Evolutionary conservation across 2,797 vertebrate genomes (phyloP).

Genomic region (Falco biarmicus): DNA sequence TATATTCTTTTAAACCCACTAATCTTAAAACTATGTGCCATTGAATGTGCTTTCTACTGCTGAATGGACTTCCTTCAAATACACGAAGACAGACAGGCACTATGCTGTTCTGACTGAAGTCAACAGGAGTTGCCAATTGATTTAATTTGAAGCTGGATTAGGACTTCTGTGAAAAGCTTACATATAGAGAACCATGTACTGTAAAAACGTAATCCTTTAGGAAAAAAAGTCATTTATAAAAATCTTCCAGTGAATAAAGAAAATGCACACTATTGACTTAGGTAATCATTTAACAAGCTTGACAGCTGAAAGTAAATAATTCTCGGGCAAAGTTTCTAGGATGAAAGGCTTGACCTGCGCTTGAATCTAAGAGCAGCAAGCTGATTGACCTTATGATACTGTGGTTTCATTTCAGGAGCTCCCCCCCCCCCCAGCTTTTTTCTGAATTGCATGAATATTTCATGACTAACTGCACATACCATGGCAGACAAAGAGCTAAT

Average conservation of each 20-base stretch:
- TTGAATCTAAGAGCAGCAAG: neutral
- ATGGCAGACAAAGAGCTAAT: conserved; percentile 64
- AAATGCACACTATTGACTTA: neutral
- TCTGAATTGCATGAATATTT: conserved; percentile 65
- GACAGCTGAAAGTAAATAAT: conserved; percentile 44
- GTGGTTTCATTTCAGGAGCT: conserved; percentile 40
- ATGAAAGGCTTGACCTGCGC: conserved; percentile 18
- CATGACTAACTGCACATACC: conserved; percentile 24
- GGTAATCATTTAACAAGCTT: conserved; percentile 55
- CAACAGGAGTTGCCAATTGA: conserved; percentile 2
- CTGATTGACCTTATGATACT: conserved; percentile 27
- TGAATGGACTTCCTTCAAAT: conserved; percentile 23
- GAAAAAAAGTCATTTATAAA: neutral
- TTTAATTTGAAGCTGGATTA: conserved; percentile 27
- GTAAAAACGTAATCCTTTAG: conserved; percentile 34
- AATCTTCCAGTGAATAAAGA: conserved; percentile 25
- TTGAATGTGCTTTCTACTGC: neutral
- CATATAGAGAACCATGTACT: conserved; percentile 32
- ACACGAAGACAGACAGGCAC: neutral
- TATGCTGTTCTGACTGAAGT: neutral
- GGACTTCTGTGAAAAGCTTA: conserved; percentile 31
- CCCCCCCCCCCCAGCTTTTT: neutral
- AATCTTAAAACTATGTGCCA: neutral
- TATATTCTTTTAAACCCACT: neutral
- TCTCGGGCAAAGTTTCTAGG: conserved; percentile 50